phyloP scores from a whole-genome alignment of 2,797 vertebrate species.

The Myotis findleyi region DNA sequence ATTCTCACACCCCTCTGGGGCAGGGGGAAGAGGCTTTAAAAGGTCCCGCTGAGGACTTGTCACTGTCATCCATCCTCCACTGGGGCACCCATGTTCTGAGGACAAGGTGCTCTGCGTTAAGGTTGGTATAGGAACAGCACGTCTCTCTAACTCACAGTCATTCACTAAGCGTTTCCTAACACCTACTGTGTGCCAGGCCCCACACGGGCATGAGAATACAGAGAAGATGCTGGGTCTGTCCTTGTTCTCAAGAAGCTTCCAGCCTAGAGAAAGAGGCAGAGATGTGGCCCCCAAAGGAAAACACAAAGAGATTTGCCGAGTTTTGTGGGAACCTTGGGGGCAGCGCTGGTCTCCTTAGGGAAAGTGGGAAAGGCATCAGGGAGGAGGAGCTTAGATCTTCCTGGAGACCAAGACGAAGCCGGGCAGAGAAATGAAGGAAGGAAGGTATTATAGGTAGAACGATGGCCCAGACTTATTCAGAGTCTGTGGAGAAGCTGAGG shows the following conservation, averaged over 20 bases:
- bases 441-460: not conserved
- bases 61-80: not conserved
- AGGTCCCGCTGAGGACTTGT: not conserved
- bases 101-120: not conserved
- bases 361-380: not conserved
- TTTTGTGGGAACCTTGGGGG: not conserved
- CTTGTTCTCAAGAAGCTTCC: slow-evolving; percentile 5
- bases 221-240: not conserved
- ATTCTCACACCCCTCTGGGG: not conserved
- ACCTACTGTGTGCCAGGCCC: not conserved
- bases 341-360: not conserved
- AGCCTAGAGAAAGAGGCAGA: not conserved
- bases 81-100: not conserved
- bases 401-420: not conserved
- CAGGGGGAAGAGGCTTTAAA: not conserved
- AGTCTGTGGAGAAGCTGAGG: not conserved
- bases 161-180: not conserved
- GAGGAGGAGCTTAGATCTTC: not conserved
- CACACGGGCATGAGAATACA: not conserved
- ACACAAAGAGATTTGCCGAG: not conserved
- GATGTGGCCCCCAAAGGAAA: not conserved
- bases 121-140: not conserved
- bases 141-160: not conserved
- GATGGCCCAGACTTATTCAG: not conserved
- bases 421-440: not conserved